These are phyloP conservation scores for Glaucidium brasilianum DNA, from an alignment of 2,113 vertebrate genomes.

Conservation along the genomic window DNA sequence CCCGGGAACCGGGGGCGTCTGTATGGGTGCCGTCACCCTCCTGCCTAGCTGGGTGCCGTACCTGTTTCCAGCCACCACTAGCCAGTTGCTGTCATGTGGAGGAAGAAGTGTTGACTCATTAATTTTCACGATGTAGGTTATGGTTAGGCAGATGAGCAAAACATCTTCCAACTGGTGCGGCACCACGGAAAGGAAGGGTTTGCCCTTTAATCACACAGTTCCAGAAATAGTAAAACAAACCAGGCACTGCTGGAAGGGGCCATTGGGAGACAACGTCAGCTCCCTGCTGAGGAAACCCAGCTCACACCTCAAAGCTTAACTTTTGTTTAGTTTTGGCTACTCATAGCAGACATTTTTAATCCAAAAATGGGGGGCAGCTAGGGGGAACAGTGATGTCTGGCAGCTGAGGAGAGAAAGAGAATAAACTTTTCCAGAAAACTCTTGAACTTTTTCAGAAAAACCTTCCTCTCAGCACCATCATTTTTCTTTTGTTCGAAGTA, in stretches of 20 bases:
- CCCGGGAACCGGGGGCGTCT: rapidly evolving
- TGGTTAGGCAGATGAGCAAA: conserved; percentile 37
- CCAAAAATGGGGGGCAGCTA: neutral
- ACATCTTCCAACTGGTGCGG: neutral
- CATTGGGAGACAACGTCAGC: rapidly evolving
- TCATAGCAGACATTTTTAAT: neutral
- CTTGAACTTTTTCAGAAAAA: neutral
- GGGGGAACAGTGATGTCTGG: rapidly evolving
- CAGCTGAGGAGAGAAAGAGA: neutral
- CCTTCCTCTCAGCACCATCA: neutral
- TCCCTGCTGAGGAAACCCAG: neutral
- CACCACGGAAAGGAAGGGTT: neutral
- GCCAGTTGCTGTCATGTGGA: neutral
- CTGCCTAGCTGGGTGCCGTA: neutral
- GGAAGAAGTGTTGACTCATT: conserved; percentile 50
- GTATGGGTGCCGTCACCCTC: neutral
- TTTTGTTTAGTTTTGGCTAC: neutral
- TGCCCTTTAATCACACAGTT: neutral
- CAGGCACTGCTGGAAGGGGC: neutral
- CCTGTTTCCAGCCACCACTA: neutral
- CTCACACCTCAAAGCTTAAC: neutral
- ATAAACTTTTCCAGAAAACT: neutral
- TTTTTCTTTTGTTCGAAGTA: neutral
- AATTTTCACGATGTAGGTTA: neutral
- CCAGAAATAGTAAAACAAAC: neutral